A percentile compares a stretch with the other conserved stretches of the same genome.
These are phyloP conservation scores for Pelochelys cantorii DNA, from an alignment of 2,797 vertebrate species.

Conservation along the genomic window DNA sequence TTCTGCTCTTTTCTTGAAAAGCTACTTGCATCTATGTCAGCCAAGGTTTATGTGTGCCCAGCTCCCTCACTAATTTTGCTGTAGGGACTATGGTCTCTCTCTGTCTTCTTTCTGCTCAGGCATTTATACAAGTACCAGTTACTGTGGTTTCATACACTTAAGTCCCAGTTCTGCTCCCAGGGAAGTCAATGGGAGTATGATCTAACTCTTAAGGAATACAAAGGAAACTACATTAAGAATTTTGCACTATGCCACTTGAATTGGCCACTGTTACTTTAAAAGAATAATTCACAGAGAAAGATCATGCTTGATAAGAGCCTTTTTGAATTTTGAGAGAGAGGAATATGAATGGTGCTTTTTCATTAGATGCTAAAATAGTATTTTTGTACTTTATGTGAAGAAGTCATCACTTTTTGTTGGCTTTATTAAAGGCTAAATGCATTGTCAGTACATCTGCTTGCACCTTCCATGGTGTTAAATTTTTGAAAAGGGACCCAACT, in stretches of 20 bases:
- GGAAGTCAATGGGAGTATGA: not conserved
- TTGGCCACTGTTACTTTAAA: not conserved
- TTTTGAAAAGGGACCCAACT: not conserved
- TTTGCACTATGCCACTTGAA: not conserved
- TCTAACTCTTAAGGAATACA: not conserved
- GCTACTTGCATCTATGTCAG: not conserved
- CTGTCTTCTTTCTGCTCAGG: not conserved
- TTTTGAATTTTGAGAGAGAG: not conserved
- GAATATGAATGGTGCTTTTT: not conserved
- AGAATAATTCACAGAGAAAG: not conserved
- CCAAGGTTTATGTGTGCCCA: not conserved
- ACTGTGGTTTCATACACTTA: not conserved
- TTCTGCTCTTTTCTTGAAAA: not conserved
- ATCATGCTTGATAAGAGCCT: not conserved
- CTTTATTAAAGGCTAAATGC: conserved; percentile 4
- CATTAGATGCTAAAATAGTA: conserved; percentile 8
- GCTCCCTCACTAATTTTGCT: not conserved
- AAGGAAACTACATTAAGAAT: accelerated
- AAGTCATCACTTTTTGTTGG: not conserved
- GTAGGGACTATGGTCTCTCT: not conserved
- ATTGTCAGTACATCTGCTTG: not conserved
- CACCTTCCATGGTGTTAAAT: conserved; percentile 12
- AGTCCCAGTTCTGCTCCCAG: not conserved
- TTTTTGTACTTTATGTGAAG: not conserved
- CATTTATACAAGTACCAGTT: not conserved